Evolutionary conservation across 2,888 invertebrate species (phyloP), one percentile per base, ranked within the genome.

Genomic region (Tenthredo livida): DNA sequence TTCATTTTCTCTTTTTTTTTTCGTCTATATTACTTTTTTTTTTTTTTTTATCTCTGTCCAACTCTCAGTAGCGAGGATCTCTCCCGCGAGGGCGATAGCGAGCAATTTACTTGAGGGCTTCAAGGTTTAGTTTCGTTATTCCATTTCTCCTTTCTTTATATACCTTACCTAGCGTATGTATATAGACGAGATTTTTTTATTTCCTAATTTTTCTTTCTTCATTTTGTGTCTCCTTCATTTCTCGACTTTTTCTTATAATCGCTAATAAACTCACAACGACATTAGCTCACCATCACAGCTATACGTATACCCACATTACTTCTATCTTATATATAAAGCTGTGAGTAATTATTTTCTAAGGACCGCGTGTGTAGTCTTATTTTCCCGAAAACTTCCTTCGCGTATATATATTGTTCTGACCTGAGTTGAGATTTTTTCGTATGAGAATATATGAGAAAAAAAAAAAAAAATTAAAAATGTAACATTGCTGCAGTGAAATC

Each of bases 101-200:
- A 73, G n/a, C n/a, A 73, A 73, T 73, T 73, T 73, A 73, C 43
- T 73, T 73, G 72, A 70, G 70, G 70, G 70, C 9, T 37, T 70
- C 17, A 70, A 37, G n/a, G 10, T 9, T 70, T 37, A 37, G 17
- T 70, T 70, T 17, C 25, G 37, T 70, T 25, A 37, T 33, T 70
- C 9, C 25, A 33, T 70, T 61, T 61, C 25, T 25, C 21, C 21
- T 61, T 61, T 25, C 21, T 25, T 10, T 25, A 61, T 17, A 29
- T 29, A 29, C n/a, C n/a, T n/a, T n/a, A n/a, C n/a, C n/a, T n/a
- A n/a, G n/a, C n/a, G 29, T 29, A 29, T 29, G 2, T 29, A 29
- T 29, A 29, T 17, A 5, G 37, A 1, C 37, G 33, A 33, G 33
- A 33, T 70, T 37, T 37, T 17, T 9, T n/a, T n/a, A n/a, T n/a